These are phyloP conservation scores for Muscina levida DNA, from an alignment of 2,888 invertebrate species.

Conservation along the genomic window DNA sequence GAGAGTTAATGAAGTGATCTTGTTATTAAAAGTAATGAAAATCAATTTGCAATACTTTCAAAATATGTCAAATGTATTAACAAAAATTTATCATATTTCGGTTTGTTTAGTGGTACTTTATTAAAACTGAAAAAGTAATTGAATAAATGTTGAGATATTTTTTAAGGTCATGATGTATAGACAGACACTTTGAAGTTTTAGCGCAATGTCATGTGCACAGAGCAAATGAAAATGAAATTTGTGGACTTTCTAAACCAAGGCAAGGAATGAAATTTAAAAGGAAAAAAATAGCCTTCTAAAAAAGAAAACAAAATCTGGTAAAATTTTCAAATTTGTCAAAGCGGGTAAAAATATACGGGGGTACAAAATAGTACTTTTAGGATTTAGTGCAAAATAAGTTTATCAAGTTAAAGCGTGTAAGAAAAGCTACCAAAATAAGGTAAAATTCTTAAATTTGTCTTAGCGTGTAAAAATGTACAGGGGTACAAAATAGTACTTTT, in stretches of 20 bases:
- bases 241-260: conserved; percentile 6
- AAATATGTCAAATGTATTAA: conserved; percentile 61
- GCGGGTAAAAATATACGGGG: no score
- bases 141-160: neutral
- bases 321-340: conserved; percentile 32
- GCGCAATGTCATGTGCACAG: neutral
- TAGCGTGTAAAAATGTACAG: no score
- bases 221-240: neutral
- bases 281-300: no score
- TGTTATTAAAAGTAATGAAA: conserved; percentile 50
- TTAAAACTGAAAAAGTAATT: conserved; percentile 22
- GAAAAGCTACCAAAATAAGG: no score
- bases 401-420: no score
- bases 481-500: no score
- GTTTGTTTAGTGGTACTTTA: no score
- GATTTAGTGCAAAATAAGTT: no score
- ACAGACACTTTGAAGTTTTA: neutral
- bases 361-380: no score
- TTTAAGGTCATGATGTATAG: neutral
- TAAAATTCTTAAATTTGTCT: no score
- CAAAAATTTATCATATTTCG: no score
- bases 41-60: conserved; percentile 67
- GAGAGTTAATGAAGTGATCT: conserved; percentile 57
- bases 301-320: conserved; percentile 63
- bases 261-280: no score